phyloP scores from a whole-genome alignment of 1,140 invertebrate genomes.

The Drosophila oshimai region DNA sequence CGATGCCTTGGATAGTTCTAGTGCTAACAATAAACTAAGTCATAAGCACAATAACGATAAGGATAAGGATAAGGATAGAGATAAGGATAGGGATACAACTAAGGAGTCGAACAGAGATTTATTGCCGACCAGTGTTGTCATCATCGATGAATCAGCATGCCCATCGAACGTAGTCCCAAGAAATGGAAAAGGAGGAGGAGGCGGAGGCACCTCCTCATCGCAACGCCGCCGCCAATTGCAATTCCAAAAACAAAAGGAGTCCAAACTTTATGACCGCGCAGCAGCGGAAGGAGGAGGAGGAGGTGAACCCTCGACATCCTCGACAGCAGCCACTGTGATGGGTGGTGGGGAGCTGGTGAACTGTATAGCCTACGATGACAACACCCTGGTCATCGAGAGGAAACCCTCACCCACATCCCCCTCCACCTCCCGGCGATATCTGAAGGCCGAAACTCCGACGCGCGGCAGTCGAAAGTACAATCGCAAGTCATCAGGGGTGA shows the following conservation, averaged over 20 bases:
- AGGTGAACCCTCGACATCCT: slow-evolving; percentile 8
- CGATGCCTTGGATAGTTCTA: slow-evolving; percentile 72
- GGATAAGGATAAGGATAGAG: slow-evolving; percentile 35
- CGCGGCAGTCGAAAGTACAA: slow-evolving; percentile 69
- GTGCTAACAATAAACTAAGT: slow-evolving; percentile 69
- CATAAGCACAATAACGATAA: slow-evolving; percentile 71
- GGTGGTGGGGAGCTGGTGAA: slow-evolving; percentile 66
- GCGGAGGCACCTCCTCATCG: slow-evolving; percentile 34
- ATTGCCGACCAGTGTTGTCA: slow-evolving; percentile 36
- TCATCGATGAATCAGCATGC: slow-evolving; percentile 63
- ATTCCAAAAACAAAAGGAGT: slow-evolving; percentile 66
- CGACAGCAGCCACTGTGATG: slow-evolving; percentile 26
- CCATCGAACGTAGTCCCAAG: slow-evolving; percentile 23
- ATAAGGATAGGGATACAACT: slow-evolving; percentile 43
- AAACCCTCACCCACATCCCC: slow-evolving; percentile 65
- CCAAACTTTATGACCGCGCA: slow-evolving; percentile 68
- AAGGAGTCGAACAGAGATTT: slow-evolving; percentile 50
- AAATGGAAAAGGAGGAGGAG: slow-evolving; percentile 13
- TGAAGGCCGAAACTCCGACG: slow-evolving; percentile 63
- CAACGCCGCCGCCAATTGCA: slow-evolving; percentile 65
- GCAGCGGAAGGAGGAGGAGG: slow-evolving; percentile 42
- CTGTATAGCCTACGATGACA: slow-evolving; percentile 71
- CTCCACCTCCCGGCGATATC: slow-evolving; percentile 53
- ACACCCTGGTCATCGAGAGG: slow-evolving; percentile 63
- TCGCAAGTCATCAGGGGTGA: slow-evolving; percentile 49